Conservation (phyloP, 2,888 invertebrate genomes). For the Neuroscelio doddi region DNA sequence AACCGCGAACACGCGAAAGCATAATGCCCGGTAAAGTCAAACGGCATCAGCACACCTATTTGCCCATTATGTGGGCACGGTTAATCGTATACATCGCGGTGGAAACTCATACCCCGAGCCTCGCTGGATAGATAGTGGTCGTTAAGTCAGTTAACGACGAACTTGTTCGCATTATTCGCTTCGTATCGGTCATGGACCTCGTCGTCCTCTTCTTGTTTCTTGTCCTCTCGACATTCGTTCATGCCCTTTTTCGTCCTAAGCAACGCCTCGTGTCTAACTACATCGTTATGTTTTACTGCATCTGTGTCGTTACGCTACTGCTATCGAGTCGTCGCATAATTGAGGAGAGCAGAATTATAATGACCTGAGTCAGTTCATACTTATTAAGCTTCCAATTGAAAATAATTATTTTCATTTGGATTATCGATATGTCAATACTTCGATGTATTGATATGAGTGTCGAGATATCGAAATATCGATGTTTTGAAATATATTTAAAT, state of each 20-base stretch:
- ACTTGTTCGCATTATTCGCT: conserved; percentile 29
- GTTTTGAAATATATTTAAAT: no score
- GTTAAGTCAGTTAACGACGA: conserved; percentile 34
- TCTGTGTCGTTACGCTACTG: conserved; percentile 25
- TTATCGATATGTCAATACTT: no score
- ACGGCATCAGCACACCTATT: no score
- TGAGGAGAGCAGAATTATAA: no score
- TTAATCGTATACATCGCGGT: neutral
- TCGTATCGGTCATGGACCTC: conserved; percentile 44
- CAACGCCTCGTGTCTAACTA: conserved; percentile 39
- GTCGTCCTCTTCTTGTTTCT: conserved; percentile 22
- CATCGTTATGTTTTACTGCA: conserved; percentile 41
- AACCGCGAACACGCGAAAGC: neutral
- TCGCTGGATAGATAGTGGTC: conserved; percentile 11
- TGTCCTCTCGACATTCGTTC: conserved; percentile 39
- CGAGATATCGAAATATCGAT: no score
- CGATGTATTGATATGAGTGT: no score
- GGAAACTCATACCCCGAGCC: conserved; percentile 14
- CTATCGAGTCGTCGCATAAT: no score
- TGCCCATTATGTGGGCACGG: no score
- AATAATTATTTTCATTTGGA: no score
- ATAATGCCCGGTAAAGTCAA: conserved; percentile 4
- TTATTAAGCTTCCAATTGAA: no score
- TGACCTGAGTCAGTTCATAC: no score
- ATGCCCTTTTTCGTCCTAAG: conserved; percentile 37